Evolutionary conservation across 2,888 invertebrate genomes (phyloP).

Genomic region (Schizotus pectinicornis): DNA sequence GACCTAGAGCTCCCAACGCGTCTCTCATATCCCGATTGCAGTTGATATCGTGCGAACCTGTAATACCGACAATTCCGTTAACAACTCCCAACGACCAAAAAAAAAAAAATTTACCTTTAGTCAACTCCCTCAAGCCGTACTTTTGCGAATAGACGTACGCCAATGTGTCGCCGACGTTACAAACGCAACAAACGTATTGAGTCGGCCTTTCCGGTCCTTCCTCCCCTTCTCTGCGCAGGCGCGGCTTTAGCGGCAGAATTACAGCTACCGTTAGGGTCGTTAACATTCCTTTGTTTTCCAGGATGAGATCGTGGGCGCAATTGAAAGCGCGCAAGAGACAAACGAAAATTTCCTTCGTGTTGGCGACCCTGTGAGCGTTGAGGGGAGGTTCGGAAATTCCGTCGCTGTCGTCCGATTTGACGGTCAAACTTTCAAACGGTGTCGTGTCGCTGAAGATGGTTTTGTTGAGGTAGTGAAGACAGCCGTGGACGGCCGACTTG

Average conservation of each 20-base stretch:
- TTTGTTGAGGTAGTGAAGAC: conserved; percentile 80
- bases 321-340: conserved; percentile 80
- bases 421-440: conserved; percentile 52
- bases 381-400: conserved; percentile 7
- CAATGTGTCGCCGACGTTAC: conserved; percentile 88
- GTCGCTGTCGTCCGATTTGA: conserved; percentile 43
- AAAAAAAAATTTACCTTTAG: conserved; percentile 62
- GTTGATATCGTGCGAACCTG: conserved; percentile 82
- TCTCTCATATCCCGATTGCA: conserved; percentile 87
- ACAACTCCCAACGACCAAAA: neutral
- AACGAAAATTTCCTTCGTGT: conserved; percentile 76
- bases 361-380: conserved; percentile 48
- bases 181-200: conserved; percentile 78
- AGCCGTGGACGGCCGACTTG: conserved; percentile 85
- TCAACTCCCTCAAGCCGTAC: conserved; percentile 83
- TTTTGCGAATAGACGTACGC: conserved; percentile 83
- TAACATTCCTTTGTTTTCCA: conserved; percentile 81
- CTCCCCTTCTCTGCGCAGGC: neutral
- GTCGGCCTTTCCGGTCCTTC: neutral
- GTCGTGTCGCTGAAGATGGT: conserved; percentile 64
- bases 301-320: conserved; percentile 83
- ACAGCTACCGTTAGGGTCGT: conserved; percentile 85
- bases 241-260: conserved; percentile 66
- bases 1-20: conserved; percentile 86
- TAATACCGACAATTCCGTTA: conserved; percentile 8